phyloP scores from a whole-genome alignment of 2,113 vertebrate genomes.

The Microcebus ravelobensis region DNA sequence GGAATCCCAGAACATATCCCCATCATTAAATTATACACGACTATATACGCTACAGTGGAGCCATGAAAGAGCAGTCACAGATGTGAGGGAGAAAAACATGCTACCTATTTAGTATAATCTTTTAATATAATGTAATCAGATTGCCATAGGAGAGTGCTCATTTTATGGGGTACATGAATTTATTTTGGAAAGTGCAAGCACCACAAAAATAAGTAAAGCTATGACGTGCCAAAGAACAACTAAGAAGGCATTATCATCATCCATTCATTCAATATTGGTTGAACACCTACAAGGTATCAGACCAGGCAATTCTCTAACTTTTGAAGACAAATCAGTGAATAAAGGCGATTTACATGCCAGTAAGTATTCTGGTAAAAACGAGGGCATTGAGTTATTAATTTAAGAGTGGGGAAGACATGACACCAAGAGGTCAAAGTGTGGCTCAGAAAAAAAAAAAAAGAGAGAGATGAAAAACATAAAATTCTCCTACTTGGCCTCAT shows the following conservation, averaged over 20 bases:
- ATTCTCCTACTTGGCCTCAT: background rate
- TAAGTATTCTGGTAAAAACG: background rate
- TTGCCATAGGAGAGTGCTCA: background rate
- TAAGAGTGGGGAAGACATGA: background rate
- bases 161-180: background rate
- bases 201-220: background rate
- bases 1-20: background rate
- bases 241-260: background rate
- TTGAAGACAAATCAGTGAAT: background rate
- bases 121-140: background rate
- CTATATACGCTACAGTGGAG: background rate
- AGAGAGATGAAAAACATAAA: background rate
- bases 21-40: background rate
- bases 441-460: background rate
- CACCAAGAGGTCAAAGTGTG: background rate
- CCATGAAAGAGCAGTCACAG: background rate
- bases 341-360: background rate
- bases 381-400: background rate
- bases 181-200: background rate
- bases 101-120: background rate
- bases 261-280: background rate
- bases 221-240: background rate
- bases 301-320: background rate
- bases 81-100: background rate
- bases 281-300: background rate